Base-by-base conservation (phyloP, 2,888 invertebrate species). In the Ceratothoa steindachneri region DNA sequence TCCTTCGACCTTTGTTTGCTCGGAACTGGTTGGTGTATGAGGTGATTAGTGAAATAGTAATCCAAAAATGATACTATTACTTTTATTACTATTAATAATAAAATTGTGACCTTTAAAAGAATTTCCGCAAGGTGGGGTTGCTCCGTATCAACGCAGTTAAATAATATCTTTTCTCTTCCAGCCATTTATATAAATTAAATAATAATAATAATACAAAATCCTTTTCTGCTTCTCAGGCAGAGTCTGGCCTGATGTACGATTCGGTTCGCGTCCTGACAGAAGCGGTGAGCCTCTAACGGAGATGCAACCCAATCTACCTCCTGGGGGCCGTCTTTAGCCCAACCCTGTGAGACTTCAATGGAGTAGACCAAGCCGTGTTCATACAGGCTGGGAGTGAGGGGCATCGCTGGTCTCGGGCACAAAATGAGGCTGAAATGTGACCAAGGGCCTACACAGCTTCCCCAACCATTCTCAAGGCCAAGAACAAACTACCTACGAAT, bases 231-330 rank as follows among this genome's bases (percentile, higher is more conserved):
- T 52, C 31, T 7, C 70, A 74, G 74, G 94, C 96, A 1, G 93
- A 95, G 86, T 93, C 95, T 0, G 97, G 97, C 0, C 87, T 97
- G 80, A 95, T 96, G 91, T 95, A 95, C 85, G 97, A 97, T 83
- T 95, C 95, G 1, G 93, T 97, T n/a, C 91, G 93, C 84, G 94
- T 97, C 0, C 87, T 97, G 69, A 92, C 93, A 81, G 94, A 95
- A 83, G 95, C 95, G 27, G 91, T 97, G 82, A 91, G 93, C 83
- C 91, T 93, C 84, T 89, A 95, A 80, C 87, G 93, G 82, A 67
- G 51, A 30, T 19, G 55, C 2, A 30, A 65, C 29, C 64, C 51
- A 0, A 19, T 27, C 68, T 7, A 2, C 41, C 3, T 27, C 52
- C 15, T 29, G 4, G 12, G 19, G 15, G 52, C 29, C 9, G 52